Base-by-base conservation (phyloP, 2,797 vertebrate species). In the Otolemur crassicaudatus region DNA sequence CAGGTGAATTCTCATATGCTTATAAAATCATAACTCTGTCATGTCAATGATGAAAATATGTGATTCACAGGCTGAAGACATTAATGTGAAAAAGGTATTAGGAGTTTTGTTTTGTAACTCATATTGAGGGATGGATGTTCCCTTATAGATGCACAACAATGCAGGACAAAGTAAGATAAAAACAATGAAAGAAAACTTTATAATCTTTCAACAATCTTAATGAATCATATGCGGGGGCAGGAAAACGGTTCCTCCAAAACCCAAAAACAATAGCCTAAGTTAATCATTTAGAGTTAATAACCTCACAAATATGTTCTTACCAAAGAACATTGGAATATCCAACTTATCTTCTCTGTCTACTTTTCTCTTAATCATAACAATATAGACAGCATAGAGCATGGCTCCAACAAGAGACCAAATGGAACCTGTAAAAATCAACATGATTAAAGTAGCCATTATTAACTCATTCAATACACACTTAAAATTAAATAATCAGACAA, bases 271-370 rank as follows among this genome's bases (percentile, higher is more conserved):
- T 79, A 61, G 7, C 25, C 11, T 69, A 20, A 77, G 22, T 58
- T 75, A 90, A 87, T 83, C n/a, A 91, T 29, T 70, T 13, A 82
- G 0, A 87, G 91, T 96, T 96, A 92, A 77, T 0, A 75, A n/a
- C 6, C 11, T 85, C 46, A 87, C 20, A 88, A 92, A 84, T 17
- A 96, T 46, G 92, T 34, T 89, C 99, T 99, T 98, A 99, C 99
- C 99, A 97, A 99, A 99, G 98, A 99, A 99, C 99, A 99, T 99
- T 86, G 99, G 99, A 96, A 99, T 99, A 98, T 99, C 99, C 10
- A 99, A 99, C 97, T 99, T 99, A 95, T 99, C 99, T 98, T 99
- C 99, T 97, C 99, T 98, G 93, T 99, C 99, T 96, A 99, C 99
- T 97, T 99, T 99, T 97, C 99, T 99, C 98, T 99, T 99, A 98